Percentiles rank a stretch among this genome's conserved stretches.
Evolutionary conservation across 2,888 invertebrate species (phyloP).

Genomic region (Limenitis camilla): DNA sequence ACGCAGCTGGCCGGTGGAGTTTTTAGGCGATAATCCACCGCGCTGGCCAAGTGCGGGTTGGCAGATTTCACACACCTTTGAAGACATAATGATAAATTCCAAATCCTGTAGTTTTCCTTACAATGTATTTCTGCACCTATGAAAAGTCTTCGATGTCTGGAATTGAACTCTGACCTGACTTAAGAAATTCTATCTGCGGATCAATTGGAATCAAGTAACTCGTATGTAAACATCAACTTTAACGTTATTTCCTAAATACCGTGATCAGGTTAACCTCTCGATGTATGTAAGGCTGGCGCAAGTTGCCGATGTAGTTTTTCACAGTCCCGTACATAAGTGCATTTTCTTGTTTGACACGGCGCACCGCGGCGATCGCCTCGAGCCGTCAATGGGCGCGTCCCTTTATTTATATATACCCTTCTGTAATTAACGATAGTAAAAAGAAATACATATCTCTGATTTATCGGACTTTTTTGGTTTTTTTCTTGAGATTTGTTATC

Average conservation of each 20-base stretch:
- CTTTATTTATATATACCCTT: constrained; percentile 70
- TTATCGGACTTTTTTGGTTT: constrained; percentile 53
- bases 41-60: no score
- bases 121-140: no score
- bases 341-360: constrained; percentile 73
- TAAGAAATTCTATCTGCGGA: no score
- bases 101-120: no score
- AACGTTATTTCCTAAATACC: background rate
- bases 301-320: constrained; percentile 69
- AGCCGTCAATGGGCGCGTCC: constrained; percentile 59
- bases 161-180: no score
- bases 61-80: no score
- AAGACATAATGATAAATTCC: no score
- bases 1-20: no score
- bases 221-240: no score
- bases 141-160: no score
- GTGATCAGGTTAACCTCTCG: constrained; percentile 34
- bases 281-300: constrained; percentile 60
- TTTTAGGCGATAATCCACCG: no score
- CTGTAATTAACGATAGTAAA: constrained; percentile 69
- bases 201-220: no score
- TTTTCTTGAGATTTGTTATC: constrained; percentile 34
- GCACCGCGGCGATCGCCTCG: constrained; percentile 59
- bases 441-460: constrained; percentile 62
- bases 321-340: constrained; percentile 72